A percentile compares a stretch with the other conserved stretches of the same genome.
Conservation (phyloP, 2,797 vertebrate species). For the Saxicola maurus region DNA sequence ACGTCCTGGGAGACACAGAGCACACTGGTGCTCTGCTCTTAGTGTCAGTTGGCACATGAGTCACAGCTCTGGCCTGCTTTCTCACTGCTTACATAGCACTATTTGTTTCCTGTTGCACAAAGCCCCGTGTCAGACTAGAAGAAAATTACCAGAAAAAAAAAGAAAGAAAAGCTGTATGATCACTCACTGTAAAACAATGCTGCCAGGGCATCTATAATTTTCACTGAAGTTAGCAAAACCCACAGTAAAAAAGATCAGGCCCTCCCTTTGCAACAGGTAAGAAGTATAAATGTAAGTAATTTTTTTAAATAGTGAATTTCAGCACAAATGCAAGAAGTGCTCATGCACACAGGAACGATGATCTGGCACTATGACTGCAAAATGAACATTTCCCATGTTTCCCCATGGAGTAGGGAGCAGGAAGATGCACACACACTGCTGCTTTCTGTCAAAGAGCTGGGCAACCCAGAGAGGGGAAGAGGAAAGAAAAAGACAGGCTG, state of each 20-base stretch:
- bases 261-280: background rate
- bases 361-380: background rate
- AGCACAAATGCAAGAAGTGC: background rate
- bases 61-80: slow-evolving; percentile 22
- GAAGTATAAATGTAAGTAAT: background rate
- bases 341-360: background rate
- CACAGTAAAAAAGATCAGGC: background rate
- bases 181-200: background rate
- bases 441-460: background rate
- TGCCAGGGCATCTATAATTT: background rate
- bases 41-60: background rate
- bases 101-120: slow-evolving; percentile 39
- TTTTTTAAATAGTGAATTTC: background rate
- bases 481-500: background rate
- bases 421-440: background rate
- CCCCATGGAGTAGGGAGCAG: background rate
- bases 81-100: background rate
- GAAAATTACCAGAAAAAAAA: background rate
- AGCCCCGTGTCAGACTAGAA: background rate
- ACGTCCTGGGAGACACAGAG: background rate
- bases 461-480: background rate
- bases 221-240: background rate
- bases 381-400: background rate
- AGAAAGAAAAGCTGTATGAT: background rate
- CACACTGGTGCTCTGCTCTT: background rate